phyloP scores from a whole-genome alignment of 2,888 invertebrate genomes.

The Eudasyphora cyanicolor region DNA sequence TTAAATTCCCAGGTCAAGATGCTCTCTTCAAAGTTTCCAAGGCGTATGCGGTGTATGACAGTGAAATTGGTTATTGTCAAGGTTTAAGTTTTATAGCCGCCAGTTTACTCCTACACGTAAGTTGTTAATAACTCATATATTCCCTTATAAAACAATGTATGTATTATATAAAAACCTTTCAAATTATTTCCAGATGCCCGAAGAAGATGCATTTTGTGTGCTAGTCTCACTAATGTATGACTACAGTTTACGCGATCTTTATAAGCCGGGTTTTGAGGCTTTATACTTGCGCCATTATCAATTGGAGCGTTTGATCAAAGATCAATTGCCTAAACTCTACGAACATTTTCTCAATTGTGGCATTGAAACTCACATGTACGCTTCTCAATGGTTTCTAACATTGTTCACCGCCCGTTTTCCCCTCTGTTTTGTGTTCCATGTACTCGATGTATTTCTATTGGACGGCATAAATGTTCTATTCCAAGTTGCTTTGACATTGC shows the following conservation, averaged over 20 bases:
- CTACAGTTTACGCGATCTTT: constrained; percentile 95
- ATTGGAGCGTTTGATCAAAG: constrained; percentile 92
- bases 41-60: constrained; percentile 98
- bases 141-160: not conserved
- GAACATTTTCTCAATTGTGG: constrained; percentile 90
- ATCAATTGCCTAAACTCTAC: constrained; percentile 90
- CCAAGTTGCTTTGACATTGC: constrained; percentile 95
- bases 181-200: constrained; percentile 91
- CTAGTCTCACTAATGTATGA: constrained; percentile 98
- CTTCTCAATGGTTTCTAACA: constrained; percentile 99
- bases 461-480: constrained; percentile 97
- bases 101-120: constrained; percentile 95
- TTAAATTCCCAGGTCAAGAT: constrained; percentile 90
- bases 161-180: not conserved
- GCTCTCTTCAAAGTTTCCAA: constrained; percentile 96
- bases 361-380: constrained; percentile 99
- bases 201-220: constrained; percentile 99
- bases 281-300: constrained; percentile 97
- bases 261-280: constrained; percentile 98
- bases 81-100: constrained; percentile 99
- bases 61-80: constrained; percentile 99
- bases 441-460: constrained; percentile 96
- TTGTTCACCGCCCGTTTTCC: constrained; percentile 99
- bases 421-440: constrained; percentile 96
- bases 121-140: constrained; percentile 75